Evolutionary conservation across 1,140 invertebrate species (phyloP).

Genomic region (Periplaneta americana): DNA sequence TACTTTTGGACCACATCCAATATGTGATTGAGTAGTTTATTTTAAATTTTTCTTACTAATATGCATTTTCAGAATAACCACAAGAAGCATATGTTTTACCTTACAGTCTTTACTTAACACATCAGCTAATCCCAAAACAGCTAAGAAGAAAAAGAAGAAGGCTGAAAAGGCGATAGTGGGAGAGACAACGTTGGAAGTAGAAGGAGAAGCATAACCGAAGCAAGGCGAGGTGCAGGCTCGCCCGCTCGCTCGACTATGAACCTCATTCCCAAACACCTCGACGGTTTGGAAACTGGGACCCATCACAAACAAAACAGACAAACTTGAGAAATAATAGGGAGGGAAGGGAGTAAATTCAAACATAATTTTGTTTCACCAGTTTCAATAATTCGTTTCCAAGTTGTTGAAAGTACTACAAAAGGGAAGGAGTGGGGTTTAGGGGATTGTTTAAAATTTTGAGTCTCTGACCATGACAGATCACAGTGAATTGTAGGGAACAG

Average conservation of each 20-base stretch:
- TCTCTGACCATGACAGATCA: neutral
- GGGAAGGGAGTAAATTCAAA: neutral
- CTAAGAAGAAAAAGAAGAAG: constrained; percentile 89
- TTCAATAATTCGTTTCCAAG: neutral
- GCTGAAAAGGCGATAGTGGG: constrained; percentile 46
- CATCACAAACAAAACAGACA: neutral
- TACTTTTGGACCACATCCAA: no score
- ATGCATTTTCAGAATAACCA: neutral
- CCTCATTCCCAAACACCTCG: neutral
- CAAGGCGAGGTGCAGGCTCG: neutral
- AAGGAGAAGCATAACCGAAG: constrained; percentile 49
- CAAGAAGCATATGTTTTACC: constrained; percentile 21
- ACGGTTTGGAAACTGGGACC: neutral
- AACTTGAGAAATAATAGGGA: no score
- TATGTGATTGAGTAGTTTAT: no score
- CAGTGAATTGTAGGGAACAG: neutral
- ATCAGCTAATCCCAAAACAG: constrained; percentile 70
- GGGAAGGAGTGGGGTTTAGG: neutral
- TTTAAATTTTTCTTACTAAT: no score
- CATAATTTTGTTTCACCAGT: neutral
- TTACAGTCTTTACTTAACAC: constrained; percentile 63
- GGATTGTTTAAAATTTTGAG: neutral
- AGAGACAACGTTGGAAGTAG: constrained; percentile 55
- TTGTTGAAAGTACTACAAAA: neutral
- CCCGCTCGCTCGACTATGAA: neutral